Conservation (phyloP, 92 coral and sea anemone species). For the Muricea muricata region DNA sequence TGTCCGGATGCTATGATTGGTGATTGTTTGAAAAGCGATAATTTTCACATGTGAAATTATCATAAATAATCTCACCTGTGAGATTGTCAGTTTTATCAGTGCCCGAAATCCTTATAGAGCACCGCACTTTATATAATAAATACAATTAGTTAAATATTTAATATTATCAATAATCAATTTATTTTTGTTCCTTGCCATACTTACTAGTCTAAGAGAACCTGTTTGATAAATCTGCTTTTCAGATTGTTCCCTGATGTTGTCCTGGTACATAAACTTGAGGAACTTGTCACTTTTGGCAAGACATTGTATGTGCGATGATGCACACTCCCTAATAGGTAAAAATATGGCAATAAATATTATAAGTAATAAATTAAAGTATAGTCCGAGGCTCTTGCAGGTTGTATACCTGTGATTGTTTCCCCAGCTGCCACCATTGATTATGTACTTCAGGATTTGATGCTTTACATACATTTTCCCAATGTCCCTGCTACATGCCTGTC, state of each 20-base stretch:
- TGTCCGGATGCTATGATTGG: too few relatives aligned
- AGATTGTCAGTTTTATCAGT: too few relatives aligned
- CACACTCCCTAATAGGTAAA: neutral
- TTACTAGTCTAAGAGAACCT: conserved; percentile 11
- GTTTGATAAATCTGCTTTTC: neutral
- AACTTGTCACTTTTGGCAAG: conserved; percentile 4
- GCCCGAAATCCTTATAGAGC: too few relatives aligned
- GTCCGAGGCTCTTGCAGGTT: too few relatives aligned
- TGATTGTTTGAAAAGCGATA: too few relatives aligned
- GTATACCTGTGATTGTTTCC: neutral
- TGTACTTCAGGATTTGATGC: neutral
- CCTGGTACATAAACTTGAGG: conserved; percentile 5
- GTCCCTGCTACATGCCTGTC: conserved; percentile 25
- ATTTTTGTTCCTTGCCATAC: neutral
- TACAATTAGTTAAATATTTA: neutral
- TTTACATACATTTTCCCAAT: neutral
- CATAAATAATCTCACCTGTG: too few relatives aligned
- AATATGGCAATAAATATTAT: neutral
- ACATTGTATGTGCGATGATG: neutral
- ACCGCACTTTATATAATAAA: too few relatives aligned
- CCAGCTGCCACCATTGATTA: conserved; percentile 12
- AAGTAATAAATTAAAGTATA: neutral
- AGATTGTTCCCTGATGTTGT: neutral
- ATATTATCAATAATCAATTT: too few relatives aligned
- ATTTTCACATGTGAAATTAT: too few relatives aligned